Evolutionary conservation across 2,113 vertebrate species (phyloP).

Genomic region (Plecotus auritus): DNA sequence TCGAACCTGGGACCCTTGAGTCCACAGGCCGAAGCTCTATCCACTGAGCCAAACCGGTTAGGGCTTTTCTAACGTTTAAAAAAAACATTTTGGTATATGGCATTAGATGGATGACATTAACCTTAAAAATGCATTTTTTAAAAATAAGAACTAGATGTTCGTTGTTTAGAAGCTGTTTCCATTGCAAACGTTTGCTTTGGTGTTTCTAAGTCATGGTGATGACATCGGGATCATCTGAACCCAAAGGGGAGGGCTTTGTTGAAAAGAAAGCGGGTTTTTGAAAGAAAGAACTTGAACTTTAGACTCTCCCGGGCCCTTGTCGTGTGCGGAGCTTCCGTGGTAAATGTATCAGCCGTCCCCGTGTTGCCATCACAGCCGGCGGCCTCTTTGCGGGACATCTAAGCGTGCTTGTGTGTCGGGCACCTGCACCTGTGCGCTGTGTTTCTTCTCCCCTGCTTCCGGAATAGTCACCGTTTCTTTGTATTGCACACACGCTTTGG

Average conservation of each 20-base stretch:
- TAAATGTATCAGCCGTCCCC: accelerated
- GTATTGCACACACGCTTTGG: background rate
- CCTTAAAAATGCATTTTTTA: background rate
- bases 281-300: background rate
- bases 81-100: background rate
- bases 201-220: background rate
- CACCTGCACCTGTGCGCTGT: background rate
- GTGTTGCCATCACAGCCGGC: background rate
- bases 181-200: background rate
- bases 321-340: background rate
- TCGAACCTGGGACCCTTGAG: no score
- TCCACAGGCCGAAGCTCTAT: no score
- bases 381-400: background rate
- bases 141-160: background rate
- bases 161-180: background rate
- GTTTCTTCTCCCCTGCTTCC: background rate
- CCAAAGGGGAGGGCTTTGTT: background rate
- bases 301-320: background rate
- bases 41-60: no score
- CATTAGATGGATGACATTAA: background rate
- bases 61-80: background rate
- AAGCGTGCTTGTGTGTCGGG: no score
- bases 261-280: background rate
- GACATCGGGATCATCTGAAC: background rate
- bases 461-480: background rate